These are phyloP conservation scores for Datnioides undecimradiatus DNA, from an alignment of 2,113 vertebrate genomes.

Conservation along the genomic window DNA sequence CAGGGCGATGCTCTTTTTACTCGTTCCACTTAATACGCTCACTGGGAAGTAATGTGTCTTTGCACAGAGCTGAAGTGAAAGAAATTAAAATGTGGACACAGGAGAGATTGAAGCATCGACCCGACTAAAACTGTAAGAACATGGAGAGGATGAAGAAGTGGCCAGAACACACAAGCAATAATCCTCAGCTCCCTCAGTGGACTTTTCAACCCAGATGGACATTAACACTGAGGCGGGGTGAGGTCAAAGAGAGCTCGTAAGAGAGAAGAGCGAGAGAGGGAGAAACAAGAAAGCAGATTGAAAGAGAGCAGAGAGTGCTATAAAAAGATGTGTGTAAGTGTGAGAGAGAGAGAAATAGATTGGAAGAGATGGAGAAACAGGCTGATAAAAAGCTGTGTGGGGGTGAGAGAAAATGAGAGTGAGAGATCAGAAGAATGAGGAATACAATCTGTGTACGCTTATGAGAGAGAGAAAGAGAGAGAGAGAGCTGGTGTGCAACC, in stretches of 20 bases:
- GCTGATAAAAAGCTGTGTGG: conserved; percentile 58
- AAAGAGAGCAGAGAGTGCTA: conserved; percentile 49
- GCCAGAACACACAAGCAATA: conserved; percentile 55
- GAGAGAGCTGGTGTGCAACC: conserved; percentile 50
- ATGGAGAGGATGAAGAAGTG: conserved; percentile 46
- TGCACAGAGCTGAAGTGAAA: conserved; percentile 21
- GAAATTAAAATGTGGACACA: conserved; percentile 39
- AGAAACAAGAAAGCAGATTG: conserved; percentile 58
- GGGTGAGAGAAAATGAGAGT: conserved; percentile 57
- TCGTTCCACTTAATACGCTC: background rate
- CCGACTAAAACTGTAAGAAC: conserved; percentile 44
- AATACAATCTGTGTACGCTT: conserved; percentile 64
- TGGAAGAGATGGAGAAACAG: conserved; percentile 55
- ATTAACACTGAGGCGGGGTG: conserved; percentile 52
- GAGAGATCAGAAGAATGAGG: conserved; percentile 42
- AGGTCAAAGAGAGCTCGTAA: conserved; percentile 55
- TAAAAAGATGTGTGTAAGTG: conserved; percentile 57
- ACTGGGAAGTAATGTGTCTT: conserved; percentile 21
- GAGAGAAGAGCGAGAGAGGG: conserved; percentile 23
- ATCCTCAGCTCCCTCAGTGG: conserved; percentile 61
- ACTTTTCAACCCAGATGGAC: conserved; percentile 75
- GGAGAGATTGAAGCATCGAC: conserved; percentile 37
- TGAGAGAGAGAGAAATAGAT: conserved; percentile 54
- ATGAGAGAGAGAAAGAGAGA: conserved; percentile 20
- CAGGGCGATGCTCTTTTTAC: background rate